Conservation (phyloP, 92 coral and sea anemone genomes). For the Parazoanthus atlanticus region DNA sequence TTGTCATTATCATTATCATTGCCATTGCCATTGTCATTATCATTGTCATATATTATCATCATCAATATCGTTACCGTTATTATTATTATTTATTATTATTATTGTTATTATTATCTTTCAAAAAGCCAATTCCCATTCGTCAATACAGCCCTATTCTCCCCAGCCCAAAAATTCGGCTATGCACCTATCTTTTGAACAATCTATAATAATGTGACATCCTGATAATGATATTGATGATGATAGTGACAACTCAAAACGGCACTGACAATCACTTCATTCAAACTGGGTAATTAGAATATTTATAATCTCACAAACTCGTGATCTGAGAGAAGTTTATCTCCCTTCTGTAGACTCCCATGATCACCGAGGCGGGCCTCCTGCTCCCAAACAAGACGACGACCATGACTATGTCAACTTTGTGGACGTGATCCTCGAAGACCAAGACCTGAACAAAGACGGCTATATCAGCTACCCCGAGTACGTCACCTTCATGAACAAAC, state of each 20-base stretch:
- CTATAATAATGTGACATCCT: too few species aligned
- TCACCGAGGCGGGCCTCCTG: not conserved
- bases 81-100: too few species aligned
- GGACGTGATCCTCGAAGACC: constrained; percentile 74
- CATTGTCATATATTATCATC: not conserved
- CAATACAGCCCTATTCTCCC: too few species aligned
- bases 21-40: not conserved
- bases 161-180: too few species aligned
- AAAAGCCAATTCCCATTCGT: not conserved
- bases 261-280: too few species aligned
- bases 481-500: constrained; percentile 63
- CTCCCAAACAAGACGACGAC: constrained; percentile 21
- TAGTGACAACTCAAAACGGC: too few species aligned
- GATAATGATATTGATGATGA: not conserved
- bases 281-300: too few species aligned
- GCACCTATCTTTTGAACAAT: too few species aligned
- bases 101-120: not conserved
- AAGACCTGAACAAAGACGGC: constrained; percentile 79
- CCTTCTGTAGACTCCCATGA: not conserved
- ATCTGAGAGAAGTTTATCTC: not conserved
- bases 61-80: not conserved
- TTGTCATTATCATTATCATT: not conserved
- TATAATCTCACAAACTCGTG: not conserved
- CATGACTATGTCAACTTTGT: constrained; percentile 62
- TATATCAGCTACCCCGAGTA: constrained; percentile 82